Base-by-base conservation (phyloP, 2,888 invertebrate genomes). In the Mythimna pallens region DNA sequence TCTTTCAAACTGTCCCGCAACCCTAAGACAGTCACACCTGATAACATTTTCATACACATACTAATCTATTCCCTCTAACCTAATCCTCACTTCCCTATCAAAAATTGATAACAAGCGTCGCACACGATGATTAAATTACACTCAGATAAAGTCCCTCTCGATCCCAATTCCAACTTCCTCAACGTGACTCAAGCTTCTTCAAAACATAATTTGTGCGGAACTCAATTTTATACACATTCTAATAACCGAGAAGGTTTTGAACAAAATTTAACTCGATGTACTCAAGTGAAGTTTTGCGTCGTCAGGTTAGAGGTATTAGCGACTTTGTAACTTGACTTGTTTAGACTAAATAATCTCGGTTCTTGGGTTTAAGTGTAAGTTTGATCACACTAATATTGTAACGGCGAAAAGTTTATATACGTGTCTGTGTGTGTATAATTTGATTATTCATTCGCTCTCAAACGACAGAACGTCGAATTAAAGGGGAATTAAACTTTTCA, bases 221-320 rank as follows among this genome's bases (percentile, higher is more conserved):
- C 66, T 71, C 78, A 63, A 78, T 79, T 76, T 61, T 59, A 64
- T 71, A 43, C 55, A 65, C 52, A 65, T 72, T 20, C 47, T 22
- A 57, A 63, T 69, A 78, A 71, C 20, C 14, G 61, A 66, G 58
- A 47, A 63, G 61, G 80, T 79, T 82, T 73, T 43, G 57, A 70
- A 73, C 69, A 67, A 61, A 79, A 80, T 83, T 82, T 82, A 64
- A 65, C 70, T 61, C 55, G 55, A 72, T 66, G 72, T 72, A 65
- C 62, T 67, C 8, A 65, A 69, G 58, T 62, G 30, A 71, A 74
- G 71, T 71, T 52, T 65, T 17, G 40, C 22, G 7, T 58, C 67
- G 62, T 64, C 47, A 69, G 70, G 83, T 70, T 57, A 20, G 69
- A 36, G 69, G 80, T 74, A 80, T 83, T 80, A 83, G 55, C 47